Evolutionary conservation across 2,113 vertebrate species (phyloP).

Genomic region (Deroptyus accipitrinus): DNA sequence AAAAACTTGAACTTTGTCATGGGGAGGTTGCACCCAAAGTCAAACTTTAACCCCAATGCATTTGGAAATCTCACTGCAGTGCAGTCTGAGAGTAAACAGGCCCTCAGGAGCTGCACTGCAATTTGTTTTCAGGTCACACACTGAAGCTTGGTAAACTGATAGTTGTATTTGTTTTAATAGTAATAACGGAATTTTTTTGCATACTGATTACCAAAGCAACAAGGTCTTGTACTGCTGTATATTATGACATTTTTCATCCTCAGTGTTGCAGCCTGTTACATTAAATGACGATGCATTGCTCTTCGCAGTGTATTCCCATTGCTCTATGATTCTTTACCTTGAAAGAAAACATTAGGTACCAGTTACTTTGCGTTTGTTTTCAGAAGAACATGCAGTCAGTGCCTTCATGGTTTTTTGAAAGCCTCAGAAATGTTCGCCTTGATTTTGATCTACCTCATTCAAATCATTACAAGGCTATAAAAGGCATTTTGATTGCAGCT

Average conservation of each 20-base stretch:
- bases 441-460: neutral
- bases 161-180: neutral
- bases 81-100: neutral
- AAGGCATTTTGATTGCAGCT: neutral
- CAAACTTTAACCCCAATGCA: neutral
- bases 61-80: neutral
- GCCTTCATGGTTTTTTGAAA: neutral
- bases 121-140: neutral
- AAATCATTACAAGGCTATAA: neutral
- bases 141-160: neutral
- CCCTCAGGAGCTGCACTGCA: neutral
- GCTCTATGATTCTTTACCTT: neutral
- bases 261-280: neutral
- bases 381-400: neutral
- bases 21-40: neutral
- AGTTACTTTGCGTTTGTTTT: neutral
- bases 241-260: neutral
- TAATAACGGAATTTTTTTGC: neutral
- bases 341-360: neutral
- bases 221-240: neutral
- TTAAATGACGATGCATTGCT: neutral
- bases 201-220: neutral
- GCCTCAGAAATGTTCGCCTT: neutral
- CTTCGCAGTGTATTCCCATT: neutral
- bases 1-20: neutral